These are phyloP conservation scores for Drosophila trapezifrons DNA, from an alignment of 1,140 invertebrate genomes.

Conservation along the genomic window DNA sequence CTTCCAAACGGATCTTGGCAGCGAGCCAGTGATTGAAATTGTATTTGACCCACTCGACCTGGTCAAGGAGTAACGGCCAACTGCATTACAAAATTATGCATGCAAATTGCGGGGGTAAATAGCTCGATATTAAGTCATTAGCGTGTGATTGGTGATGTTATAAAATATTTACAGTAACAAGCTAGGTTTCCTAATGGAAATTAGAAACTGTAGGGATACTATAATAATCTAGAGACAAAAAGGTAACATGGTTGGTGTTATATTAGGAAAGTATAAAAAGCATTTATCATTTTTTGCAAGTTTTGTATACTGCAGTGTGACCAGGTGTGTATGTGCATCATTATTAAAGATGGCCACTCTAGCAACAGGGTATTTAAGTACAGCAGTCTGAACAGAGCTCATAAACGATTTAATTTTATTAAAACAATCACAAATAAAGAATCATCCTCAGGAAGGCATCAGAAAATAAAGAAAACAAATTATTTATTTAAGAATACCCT, in stretches of 20 bases:
- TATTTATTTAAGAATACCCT: background rate
- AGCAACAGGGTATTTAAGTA: background rate
- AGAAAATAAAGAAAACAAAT: background rate
- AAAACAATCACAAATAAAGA: background rate
- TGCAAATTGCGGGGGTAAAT: constrained; percentile 22
- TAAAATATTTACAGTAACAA: no score
- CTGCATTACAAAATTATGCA: constrained; percentile 44
- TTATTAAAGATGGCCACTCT: background rate
- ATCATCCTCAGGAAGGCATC: background rate
- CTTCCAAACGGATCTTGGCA: constrained; percentile 35
- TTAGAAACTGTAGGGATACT: no score
- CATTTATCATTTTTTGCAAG: no score
- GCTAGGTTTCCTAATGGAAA: background rate
- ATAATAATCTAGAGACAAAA: no score
- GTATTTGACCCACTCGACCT: constrained; percentile 19
- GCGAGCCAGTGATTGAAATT: constrained; percentile 13
- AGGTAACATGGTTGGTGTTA: no score
- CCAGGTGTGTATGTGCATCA: background rate
- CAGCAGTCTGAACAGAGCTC: background rate
- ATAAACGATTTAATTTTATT: background rate
- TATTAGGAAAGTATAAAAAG: background rate
- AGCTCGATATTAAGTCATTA: constrained; percentile 11
- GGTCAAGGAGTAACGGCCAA: constrained; percentile 19
- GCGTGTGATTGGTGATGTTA: background rate
- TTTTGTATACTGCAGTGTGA: background rate